phyloP scores from a whole-genome alignment of 2,888 invertebrate species.

The Lepidocyrtoides sp. region DNA sequence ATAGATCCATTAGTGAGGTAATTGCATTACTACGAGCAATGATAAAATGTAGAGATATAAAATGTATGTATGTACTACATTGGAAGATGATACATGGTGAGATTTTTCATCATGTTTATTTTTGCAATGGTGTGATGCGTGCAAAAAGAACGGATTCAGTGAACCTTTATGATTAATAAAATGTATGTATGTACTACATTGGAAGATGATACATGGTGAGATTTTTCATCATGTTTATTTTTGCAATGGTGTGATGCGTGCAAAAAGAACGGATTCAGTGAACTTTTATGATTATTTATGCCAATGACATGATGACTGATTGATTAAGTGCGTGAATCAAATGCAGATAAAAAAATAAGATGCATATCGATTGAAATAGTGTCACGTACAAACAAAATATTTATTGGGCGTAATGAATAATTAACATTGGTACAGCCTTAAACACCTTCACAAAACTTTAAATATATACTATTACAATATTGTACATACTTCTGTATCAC shows the following conservation, averaged over 20 bases:
- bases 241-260: conserved; percentile 7
- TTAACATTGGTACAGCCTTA: conserved; percentile 36
- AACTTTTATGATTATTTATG: background rate
- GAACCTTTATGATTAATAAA: background rate
- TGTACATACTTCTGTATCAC: too few relatives aligned
- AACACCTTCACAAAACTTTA: background rate
- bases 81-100: background rate
- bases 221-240: background rate
- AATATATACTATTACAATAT: too few relatives aligned
- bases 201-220: background rate
- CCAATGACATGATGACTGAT: conserved; percentile 30
- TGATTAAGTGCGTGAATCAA: conserved; percentile 46
- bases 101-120: background rate
- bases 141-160: conserved; percentile 22
- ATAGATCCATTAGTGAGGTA: conserved; percentile 1
- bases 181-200: too few relatives aligned
- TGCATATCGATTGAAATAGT: conserved; percentile 24
- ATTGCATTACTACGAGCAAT: conserved; percentile 68
- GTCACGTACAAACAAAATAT: conserved; percentile 71
- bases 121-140: background rate
- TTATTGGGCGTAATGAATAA: conserved; percentile 67
- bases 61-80: too few relatives aligned
- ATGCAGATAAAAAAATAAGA: conserved; percentile 39
- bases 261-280: conserved; percentile 6
- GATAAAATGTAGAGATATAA: too few relatives aligned